Conservation (phyloP, 2,113 vertebrate genomes). For the Hippocampus abdominalis region DNA sequence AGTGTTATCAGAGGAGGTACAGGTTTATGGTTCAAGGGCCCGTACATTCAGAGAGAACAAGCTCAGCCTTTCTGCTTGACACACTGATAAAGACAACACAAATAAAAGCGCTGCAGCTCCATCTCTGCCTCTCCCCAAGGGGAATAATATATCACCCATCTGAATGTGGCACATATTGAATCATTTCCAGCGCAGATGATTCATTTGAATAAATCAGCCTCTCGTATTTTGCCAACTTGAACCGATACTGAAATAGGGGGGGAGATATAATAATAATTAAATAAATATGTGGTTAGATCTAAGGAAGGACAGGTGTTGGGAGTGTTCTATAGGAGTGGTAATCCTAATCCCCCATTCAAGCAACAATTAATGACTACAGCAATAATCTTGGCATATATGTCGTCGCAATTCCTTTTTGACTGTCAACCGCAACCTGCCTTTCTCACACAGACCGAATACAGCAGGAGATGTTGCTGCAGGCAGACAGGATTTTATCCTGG, state of each 20-base stretch:
- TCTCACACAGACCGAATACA: constrained; percentile 55
- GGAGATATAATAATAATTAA: constrained; percentile 27
- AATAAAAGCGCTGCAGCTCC: constrained; percentile 69
- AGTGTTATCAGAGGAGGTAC: constrained; percentile 75
- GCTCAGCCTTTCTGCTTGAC: constrained; percentile 70
- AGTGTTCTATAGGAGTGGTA: constrained; percentile 52
- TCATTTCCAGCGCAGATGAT: constrained; percentile 65
- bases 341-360: constrained; percentile 65
- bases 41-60: constrained; percentile 72
- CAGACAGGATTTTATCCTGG: constrained; percentile 70
- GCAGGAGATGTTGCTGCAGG: constrained; percentile 54
- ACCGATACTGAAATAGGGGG: constrained; percentile 56
- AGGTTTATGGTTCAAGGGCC: constrained; percentile 75
- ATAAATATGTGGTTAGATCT: constrained; percentile 43
- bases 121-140: constrained; percentile 65
- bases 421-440: constrained; percentile 60
- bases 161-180: constrained; percentile 69
- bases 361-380: constrained; percentile 69
- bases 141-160: constrained; percentile 71
- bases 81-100: constrained; percentile 73
- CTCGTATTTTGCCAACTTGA: constrained; percentile 67
- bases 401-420: constrained; percentile 56
- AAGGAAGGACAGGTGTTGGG: constrained; percentile 62
- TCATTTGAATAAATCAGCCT: constrained; percentile 68
- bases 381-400: constrained; percentile 65